A percentile compares a stretch with the other conserved stretches of the same genome.
Evolutionary conservation across 2,113 vertebrate genomes (phyloP).

Genomic region (Pipra filicauda): DNA sequence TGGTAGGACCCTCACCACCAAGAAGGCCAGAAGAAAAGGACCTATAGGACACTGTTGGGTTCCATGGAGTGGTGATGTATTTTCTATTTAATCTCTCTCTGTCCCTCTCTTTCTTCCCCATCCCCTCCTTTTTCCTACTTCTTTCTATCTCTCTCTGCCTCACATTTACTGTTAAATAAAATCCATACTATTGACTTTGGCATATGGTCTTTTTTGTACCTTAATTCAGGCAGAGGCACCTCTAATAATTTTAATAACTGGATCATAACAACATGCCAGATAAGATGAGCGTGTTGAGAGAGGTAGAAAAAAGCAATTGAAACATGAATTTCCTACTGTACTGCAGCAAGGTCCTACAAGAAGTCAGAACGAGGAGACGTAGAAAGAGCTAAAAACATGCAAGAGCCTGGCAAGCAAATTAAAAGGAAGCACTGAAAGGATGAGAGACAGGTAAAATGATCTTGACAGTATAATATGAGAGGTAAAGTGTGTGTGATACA

Average conservation of each 20-base stretch:
- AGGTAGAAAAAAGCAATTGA: neutral
- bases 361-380: neutral
- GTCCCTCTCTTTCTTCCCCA: neutral
- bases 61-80: neutral
- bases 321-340: neutral
- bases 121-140: neutral
- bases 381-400: neutral
- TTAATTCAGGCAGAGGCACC: neutral
- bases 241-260: neutral
- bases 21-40: neutral
- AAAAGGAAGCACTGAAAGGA: neutral
- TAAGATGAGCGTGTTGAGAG: neutral
- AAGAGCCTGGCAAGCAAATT: neutral
- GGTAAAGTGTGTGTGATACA: neutral
- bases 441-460: neutral
- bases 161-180: neutral
- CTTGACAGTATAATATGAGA: neutral
- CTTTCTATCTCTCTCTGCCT: neutral
- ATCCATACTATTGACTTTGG: neutral
- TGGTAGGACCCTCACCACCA: neutral
- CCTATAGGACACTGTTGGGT: neutral
- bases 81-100: neutral
- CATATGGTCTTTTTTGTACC: neutral
- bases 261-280: neutral
- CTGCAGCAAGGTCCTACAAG: neutral